Percentiles rank a stretch among this genome's conserved stretches.
These are phyloP conservation scores for Alosa alosa DNA, from an alignment of 2,113 vertebrate species.

Conservation along the genomic window DNA sequence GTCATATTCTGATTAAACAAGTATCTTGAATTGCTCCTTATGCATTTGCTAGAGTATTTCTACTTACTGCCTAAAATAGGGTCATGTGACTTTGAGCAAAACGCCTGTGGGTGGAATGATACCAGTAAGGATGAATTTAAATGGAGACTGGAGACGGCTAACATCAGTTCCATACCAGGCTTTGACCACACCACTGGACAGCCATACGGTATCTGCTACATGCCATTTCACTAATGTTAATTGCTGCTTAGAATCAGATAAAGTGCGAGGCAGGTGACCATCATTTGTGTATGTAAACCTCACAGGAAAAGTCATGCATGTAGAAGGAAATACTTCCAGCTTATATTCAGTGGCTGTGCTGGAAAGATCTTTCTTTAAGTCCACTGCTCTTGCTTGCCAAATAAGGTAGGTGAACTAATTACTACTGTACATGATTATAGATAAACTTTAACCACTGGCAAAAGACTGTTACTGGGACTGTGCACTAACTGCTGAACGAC, in stretches of 20 bases:
- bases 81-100: conserved; percentile 68
- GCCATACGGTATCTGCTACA: conserved; percentile 53
- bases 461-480: not conserved
- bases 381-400: conserved; percentile 62
- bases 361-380: conserved; percentile 49
- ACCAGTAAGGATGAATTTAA: conserved; percentile 10
- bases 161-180: conserved; percentile 62
- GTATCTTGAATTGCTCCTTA: not conserved
- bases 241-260: not conserved
- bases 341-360: conserved; percentile 21
- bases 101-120: conserved; percentile 67
- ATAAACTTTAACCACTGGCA: not conserved
- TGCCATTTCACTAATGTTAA: not conserved
- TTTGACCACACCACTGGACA: conserved; percentile 66
- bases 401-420: conserved; percentile 57
- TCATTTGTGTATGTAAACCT: not conserved
- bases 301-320: conserved; percentile 69
- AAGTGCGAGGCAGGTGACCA: not conserved
- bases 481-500: not conserved
- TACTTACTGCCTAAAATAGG: conserved; percentile 47
- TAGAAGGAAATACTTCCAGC: conserved; percentile 3
- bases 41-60: not conserved
- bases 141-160: conserved; percentile 66
- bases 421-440: no score
- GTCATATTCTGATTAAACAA: not conserved